Percentiles rank a stretch among this genome's conserved stretches.
phyloP scores from a whole-genome alignment of 2,113 vertebrate species.

The Chroicocephalus ridibundus region DNA sequence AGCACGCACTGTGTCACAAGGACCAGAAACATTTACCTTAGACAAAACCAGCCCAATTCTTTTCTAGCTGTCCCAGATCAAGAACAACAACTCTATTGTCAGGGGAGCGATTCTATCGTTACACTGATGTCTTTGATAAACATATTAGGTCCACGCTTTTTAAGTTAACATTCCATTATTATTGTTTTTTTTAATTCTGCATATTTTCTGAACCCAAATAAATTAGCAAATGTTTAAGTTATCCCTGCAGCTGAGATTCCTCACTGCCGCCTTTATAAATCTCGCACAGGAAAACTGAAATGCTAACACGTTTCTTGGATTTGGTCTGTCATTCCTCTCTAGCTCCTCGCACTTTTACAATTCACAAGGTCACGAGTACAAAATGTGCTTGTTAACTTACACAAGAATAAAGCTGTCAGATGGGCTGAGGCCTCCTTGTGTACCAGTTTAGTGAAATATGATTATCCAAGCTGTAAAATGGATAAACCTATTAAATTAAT shows the following conservation, averaged over 20 bases:
- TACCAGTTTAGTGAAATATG: conserved; percentile 70
- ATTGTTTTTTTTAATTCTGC: neutral
- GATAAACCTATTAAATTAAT: conserved; percentile 45
- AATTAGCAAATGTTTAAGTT: neutral
- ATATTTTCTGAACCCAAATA: neutral
- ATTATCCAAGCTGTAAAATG: conserved; percentile 61
- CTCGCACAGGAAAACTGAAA: neutral
- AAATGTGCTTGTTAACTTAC: conserved; percentile 68
- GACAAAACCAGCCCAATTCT: neutral
- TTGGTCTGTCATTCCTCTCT: conserved; percentile 53
- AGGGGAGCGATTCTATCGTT: neutral
- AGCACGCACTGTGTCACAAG: neutral
- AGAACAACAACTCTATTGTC: neutral
- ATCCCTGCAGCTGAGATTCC: neutral
- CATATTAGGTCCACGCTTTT: neutral
- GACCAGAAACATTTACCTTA: neutral
- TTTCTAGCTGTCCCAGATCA: neutral
- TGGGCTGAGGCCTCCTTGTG: conserved; percentile 56
- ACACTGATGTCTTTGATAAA: neutral
- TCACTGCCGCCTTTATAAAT: conserved; percentile 18
- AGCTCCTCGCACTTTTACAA: conserved; percentile 49
- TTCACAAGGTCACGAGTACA: conserved; percentile 60
- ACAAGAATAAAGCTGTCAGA: conserved; percentile 72
- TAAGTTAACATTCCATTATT: neutral
- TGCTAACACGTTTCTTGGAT: conserved; percentile 42